Percentiles rank a stretch among this genome's conserved stretches.
phyloP scores from a whole-genome alignment of 2,113 vertebrate genomes.

The Sisor rabdophorus region DNA sequence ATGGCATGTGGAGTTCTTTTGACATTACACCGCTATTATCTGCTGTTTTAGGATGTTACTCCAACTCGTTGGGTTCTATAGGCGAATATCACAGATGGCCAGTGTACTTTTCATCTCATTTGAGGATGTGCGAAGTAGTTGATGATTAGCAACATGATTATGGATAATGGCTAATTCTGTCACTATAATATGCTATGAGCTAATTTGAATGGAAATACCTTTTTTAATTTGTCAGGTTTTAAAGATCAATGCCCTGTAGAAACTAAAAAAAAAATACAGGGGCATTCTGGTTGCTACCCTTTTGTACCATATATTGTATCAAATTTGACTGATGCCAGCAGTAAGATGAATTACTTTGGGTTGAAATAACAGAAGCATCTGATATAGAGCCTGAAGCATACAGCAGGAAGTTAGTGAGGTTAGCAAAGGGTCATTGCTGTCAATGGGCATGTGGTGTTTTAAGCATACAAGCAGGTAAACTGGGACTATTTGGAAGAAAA shows the following conservation, averaged over 20 bases:
- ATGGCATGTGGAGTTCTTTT: constrained; percentile 45
- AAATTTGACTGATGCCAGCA: constrained; percentile 32
- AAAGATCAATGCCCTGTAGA: not conserved
- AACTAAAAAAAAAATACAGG: not conserved
- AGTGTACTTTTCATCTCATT: constrained; percentile 16
- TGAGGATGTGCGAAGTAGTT: constrained; percentile 23
- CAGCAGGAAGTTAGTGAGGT: constrained; percentile 44
- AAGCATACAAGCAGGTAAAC: constrained; percentile 8
- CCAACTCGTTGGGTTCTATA: constrained; percentile 18
- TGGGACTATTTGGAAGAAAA: not conserved
- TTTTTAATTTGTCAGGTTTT: not conserved
- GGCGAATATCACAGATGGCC: constrained; percentile 14
- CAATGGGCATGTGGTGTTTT: constrained; percentile 26
- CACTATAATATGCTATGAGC: constrained; percentile 4
- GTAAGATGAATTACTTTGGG: constrained; percentile 22
- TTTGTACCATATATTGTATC: constrained; percentile 3
- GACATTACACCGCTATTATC: constrained; percentile 39
- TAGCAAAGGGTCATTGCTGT: constrained; percentile 31
- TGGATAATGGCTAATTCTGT: constrained; percentile 26
- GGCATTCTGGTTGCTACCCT: not conserved
- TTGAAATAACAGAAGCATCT: constrained; percentile 19
- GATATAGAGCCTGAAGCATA: constrained; percentile 23
- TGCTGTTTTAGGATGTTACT: constrained; percentile 31
- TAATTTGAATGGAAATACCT: not conserved
- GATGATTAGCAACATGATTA: constrained; percentile 45